These are phyloP conservation scores for Nasonia giraulti DNA, from an alignment of 1,140 invertebrate species.

Conservation along the genomic window DNA sequence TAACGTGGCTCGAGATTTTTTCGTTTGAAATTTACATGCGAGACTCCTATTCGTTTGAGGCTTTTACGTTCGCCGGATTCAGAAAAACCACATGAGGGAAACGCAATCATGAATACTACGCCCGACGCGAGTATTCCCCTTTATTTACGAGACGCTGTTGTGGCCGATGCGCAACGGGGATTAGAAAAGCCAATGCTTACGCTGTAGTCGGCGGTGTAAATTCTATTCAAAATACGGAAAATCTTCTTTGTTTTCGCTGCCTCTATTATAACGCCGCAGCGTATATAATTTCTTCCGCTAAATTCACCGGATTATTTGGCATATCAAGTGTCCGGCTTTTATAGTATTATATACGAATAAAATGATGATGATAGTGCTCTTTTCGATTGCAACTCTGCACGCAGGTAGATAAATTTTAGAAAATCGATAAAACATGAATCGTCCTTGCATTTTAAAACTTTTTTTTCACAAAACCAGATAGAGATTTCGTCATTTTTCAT, in stretches of 20 bases:
- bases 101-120: slow-evolving; percentile 40
- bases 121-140: slow-evolving; percentile 8
- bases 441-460: no score
- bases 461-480: no score
- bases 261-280: background rate
- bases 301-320: no score
- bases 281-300: background rate
- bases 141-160: slow-evolving; percentile 49
- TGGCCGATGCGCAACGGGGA: slow-evolving; percentile 19
- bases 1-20: background rate
- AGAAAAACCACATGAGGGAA: slow-evolving; percentile 30
- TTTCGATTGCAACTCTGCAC: no score
- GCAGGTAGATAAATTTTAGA: no score
- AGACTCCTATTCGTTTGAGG: slow-evolving; percentile 9
- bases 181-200: slow-evolving; percentile 31
- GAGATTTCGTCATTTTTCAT: no score
- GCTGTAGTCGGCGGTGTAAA: slow-evolving; percentile 13
- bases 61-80: background rate
- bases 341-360: no score
- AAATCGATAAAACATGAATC: no score
- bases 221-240: slow-evolving; percentile 28
- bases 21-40: background rate
- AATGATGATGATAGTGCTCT: no score
- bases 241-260: slow-evolving; percentile 28
- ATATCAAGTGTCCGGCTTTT: no score